Evolutionary conservation across 2,888 invertebrate species (phyloP).

Genomic region (Amphimallon solstitiale): DNA sequence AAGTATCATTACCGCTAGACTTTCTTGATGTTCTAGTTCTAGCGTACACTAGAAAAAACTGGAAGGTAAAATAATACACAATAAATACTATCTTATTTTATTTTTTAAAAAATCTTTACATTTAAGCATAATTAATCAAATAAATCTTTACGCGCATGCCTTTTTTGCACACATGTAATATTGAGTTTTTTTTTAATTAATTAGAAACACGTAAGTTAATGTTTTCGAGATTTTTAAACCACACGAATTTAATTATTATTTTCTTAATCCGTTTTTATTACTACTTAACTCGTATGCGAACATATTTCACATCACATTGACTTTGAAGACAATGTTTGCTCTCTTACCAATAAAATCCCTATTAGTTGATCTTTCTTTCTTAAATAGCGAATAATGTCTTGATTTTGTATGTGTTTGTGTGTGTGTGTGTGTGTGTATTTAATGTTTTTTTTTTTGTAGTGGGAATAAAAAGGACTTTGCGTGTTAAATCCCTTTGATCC

Average conservation of each 20-base stretch:
- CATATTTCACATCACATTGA: constrained; percentile 20
- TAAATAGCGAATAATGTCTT: constrained; percentile 40
- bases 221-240: constrained; percentile 32
- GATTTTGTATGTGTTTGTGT: no score
- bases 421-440: neutral
- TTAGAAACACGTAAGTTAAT: constrained; percentile 38
- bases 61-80: constrained; percentile 6
- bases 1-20: no score
- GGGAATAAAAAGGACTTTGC: constrained; percentile 27
- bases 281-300: constrained; percentile 40
- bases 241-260: constrained; percentile 48
- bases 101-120: constrained; percentile 58
- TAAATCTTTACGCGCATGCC: constrained; percentile 47
- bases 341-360: constrained; percentile 13
- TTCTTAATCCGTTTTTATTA: constrained; percentile 49
- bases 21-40: no score
- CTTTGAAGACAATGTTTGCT: constrained; percentile 9
- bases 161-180: constrained; percentile 43
- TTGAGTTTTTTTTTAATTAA: constrained; percentile 42
- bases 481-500: constrained; percentile 23
- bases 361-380: constrained; percentile 19
- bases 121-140: constrained; percentile 55
- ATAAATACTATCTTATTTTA: constrained; percentile 36
- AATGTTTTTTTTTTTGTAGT: constrained; percentile 35
- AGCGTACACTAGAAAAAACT: no score